Conservation (phyloP, 2,888 invertebrate genomes). For the Bellardia pandia region DNA sequence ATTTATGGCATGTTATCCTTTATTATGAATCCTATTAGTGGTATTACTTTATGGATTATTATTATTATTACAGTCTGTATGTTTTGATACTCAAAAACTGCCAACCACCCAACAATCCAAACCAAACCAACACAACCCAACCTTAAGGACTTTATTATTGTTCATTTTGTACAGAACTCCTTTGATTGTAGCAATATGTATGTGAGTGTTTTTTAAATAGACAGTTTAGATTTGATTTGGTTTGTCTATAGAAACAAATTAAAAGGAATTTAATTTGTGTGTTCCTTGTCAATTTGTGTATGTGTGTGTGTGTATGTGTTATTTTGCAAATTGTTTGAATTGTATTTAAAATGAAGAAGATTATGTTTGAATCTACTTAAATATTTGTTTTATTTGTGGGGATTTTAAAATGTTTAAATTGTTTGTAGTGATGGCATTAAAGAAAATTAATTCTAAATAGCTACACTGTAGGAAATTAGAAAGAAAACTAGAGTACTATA, state of each 20-base stretch:
- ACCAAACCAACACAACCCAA: not conserved
- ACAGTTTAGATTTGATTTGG: conserved; percentile 50
- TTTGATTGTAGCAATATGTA: conserved; percentile 9
- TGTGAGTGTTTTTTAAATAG: conserved; percentile 28
- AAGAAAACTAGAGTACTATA: too few species aligned
- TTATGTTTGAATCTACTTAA: conserved; percentile 33
- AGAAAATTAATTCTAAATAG: not conserved
- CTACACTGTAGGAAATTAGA: too few species aligned
- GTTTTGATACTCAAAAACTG: conserved; percentile 38
- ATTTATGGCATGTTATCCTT: conserved; percentile 76
- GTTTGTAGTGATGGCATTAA: not conserved
- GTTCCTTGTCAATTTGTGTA: conserved; percentile 22
- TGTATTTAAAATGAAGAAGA: conserved; percentile 55
- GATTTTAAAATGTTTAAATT: conserved; percentile 25
- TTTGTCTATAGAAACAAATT: conserved; percentile 57
- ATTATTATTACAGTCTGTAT: conserved; percentile 71
- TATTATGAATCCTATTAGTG: conserved; percentile 76
- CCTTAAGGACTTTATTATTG: conserved; percentile 35
- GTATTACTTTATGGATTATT: conserved; percentile 76
- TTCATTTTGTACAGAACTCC: conserved; percentile 32
- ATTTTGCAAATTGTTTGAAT: conserved; percentile 20
- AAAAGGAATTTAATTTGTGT: conserved; percentile 58
- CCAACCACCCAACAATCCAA: not conserved
- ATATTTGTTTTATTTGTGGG: conserved; percentile 24
- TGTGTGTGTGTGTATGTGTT: not conserved